Evolutionary conservation across 2,113 vertebrate species (phyloP), one percentile per base, ranked within the genome.

Genomic region (Xiphorhynchus elegans): DNA sequence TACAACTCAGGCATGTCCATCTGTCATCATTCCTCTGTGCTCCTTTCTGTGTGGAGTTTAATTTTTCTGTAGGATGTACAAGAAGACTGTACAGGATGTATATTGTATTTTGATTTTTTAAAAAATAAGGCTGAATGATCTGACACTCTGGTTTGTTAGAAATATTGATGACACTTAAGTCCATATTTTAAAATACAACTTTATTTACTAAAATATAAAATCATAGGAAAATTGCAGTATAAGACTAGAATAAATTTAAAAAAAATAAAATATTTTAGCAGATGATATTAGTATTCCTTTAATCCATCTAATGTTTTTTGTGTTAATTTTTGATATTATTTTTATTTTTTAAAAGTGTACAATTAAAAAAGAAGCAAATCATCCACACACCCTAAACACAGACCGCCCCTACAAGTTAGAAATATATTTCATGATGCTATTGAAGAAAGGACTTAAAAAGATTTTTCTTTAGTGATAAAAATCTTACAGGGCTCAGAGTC

Each of bases 341-440:
- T 70, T 84, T 44, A 16, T 31, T 37, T 66, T 78, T 60, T 47
- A 47, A n/a, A 74, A 29, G 12, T 18, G 3, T 79, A n/a, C 2
- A 26, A 5, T 72, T 53, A 11, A 13, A 49, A 79, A 84, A 35
- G 3, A 70, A 69, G 8, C 2, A 4, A 50, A 17, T 5, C 31
- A 47, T 31, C 11, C 6, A 44, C 8, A 25, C 17, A 46, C 46
- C 46, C 20, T 46, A 8, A 9, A 39, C 25, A 39, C 14, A 37
- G 2, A 56, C 2, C 0, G 0, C 3, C 2, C 5, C 15, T 49
- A 17, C 24, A 58, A 53, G 10, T 63, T 53, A 63, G 17, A 91
- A 93, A 53, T 49, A 8, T 17, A 19, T 63, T 76, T 49, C 11
- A 24, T 63, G 0, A 15, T 29, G 16, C 1, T 49, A 6, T 44